Evolutionary conservation across 2,888 invertebrate genomes (phyloP), one percentile per base, ranked within the genome.

Genomic region (Cyclophora punctaria): DNA sequence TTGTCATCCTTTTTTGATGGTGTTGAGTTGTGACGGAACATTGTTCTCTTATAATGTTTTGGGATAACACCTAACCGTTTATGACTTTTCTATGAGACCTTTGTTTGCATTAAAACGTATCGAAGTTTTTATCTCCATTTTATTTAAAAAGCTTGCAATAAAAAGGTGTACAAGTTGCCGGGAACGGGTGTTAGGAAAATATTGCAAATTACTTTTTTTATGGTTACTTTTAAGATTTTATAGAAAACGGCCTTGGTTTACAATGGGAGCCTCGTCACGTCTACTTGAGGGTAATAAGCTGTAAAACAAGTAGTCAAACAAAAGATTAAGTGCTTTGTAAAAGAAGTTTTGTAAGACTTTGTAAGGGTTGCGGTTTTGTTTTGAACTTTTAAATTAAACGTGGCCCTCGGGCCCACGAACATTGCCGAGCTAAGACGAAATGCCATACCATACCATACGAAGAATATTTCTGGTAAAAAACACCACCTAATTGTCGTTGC

Each of bases 81-180:
- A 83, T 73, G 78, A 71, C 69, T 72, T 73, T 69, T 66, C 78
- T 79, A 76, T 77, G 80, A 79, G 78, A 75, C 79, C 74, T 71
- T 69, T 72, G 75, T 73, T 70, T 69, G 71, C 67, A 67, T 73
- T 67, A 66, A 75, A 79, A 76, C 75, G 71, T 75, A 80, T 77
- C 73, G 71, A 78, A 78, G 75, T 79, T 83, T 83, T 83, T 84
- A 83, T 83, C 76, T 68, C 68, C 63, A 72, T 78, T 80, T 78
- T 78, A 75, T 78, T 78, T 75, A 71, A 74, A 73, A 71, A 66
- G 67, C 59, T 58, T 54, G 55, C 49, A 48, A 63, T 70, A 71
- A 70, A 71, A 66, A 59, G 55, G 56, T 55, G 55, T 62, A 63
- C 60, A 69, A 70, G 69, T 67, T 50, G 58, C 57, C 58, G 62